Evolutionary conservation across 2,797 vertebrate species (phyloP).

Genomic region (Crocodylus rhombifer): DNA sequence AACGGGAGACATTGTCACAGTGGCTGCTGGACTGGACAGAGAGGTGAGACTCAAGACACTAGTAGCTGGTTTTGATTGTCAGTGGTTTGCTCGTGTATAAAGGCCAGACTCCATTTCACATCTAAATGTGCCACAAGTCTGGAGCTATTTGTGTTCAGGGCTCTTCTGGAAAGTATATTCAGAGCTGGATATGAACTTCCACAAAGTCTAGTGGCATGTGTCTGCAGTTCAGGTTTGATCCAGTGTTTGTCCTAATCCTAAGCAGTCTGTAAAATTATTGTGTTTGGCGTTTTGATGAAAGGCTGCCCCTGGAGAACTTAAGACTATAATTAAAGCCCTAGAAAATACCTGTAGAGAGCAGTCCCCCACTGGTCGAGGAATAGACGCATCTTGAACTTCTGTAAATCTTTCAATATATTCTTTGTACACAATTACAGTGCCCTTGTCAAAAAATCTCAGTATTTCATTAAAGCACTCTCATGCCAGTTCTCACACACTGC

Average conservation of each 20-base stretch:
- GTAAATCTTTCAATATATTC: not conserved
- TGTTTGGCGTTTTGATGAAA: not conserved
- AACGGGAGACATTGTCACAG: slow-evolving; percentile 94
- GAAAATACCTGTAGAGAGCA: not conserved
- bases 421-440: not conserved
- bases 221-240: not conserved
- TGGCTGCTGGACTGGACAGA: slow-evolving; percentile 94
- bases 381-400: not conserved
- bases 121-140: not conserved
- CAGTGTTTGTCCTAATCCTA: slow-evolving; percentile 27
- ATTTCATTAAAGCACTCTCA: not conserved
- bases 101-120: not conserved
- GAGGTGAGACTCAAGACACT: slow-evolving; percentile 83
- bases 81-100: not conserved
- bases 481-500: not conserved
- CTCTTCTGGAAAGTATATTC: not conserved
- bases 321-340: not conserved
- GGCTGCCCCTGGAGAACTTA: not conserved
- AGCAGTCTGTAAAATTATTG: not conserved
- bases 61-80: accelerated
- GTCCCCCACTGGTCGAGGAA: not conserved
- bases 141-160: accelerated
- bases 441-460: accelerated
- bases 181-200: not conserved
- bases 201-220: not conserved